phyloP scores from a whole-genome alignment of 2,888 invertebrate genomes.

The Octodonta nipae region DNA sequence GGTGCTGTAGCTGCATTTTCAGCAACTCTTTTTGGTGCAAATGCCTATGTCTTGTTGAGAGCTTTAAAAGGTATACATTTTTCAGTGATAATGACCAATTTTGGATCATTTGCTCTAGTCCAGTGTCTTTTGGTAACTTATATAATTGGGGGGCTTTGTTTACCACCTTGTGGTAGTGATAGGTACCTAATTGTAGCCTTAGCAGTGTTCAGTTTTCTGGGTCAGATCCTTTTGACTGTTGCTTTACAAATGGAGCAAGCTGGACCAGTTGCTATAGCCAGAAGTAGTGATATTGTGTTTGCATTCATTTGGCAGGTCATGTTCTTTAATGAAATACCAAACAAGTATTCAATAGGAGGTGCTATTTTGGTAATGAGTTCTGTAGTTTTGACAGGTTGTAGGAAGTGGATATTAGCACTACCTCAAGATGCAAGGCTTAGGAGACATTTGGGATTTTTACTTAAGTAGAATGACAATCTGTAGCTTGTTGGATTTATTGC shows the following conservation, averaged over 20 bases:
- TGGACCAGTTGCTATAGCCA: slow-evolving; percentile 79
- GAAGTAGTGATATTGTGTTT: slow-evolving; percentile 85
- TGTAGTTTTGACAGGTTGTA: slow-evolving; percentile 67
- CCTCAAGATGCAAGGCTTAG: slow-evolving; percentile 61
- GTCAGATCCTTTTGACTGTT: slow-evolving; percentile 78
- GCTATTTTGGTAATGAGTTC: slow-evolving; percentile 74
- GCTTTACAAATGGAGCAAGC: slow-evolving; percentile 83
- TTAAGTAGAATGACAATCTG: too few relatives aligned
- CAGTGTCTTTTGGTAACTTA: slow-evolving; percentile 65
- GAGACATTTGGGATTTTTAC: too few relatives aligned
- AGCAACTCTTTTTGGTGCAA: slow-evolving; percentile 77
- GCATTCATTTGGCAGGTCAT: slow-evolving; percentile 84
- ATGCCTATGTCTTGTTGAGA: slow-evolving; percentile 71
- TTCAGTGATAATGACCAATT: slow-evolving; percentile 82
- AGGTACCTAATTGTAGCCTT: slow-evolving; percentile 67
- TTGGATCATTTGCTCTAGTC: slow-evolving; percentile 70
- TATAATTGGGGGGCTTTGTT: slow-evolving; percentile 64
- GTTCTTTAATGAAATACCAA: slow-evolving; percentile 78
- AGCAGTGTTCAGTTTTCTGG: slow-evolving; percentile 75
- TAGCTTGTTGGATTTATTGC: too few relatives aligned
- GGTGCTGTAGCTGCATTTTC: slow-evolving; percentile 76
- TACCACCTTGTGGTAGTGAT: slow-evolving; percentile 72
- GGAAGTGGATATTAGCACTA: slow-evolving; percentile 73
- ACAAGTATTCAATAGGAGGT: slow-evolving; percentile 68
- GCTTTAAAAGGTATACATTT: slow-evolving; percentile 80